Evolutionary conservation across 2,888 invertebrate genomes (phyloP).

Genomic region (Caenorhabditis sp.): DNA sequence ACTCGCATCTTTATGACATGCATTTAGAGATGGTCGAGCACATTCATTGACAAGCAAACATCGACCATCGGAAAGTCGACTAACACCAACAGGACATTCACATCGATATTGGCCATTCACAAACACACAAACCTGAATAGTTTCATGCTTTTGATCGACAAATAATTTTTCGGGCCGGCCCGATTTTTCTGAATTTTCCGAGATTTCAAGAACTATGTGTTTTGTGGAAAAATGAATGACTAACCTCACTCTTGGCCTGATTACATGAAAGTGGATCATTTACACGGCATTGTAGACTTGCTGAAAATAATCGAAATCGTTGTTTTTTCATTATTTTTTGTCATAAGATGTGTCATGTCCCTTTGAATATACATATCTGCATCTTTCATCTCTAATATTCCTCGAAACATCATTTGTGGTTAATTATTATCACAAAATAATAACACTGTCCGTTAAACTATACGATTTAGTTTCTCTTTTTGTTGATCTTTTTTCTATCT

Average conservation of each 20-base stretch:
- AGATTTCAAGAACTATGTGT: background rate
- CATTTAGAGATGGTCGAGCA: slow-evolving; percentile 54
- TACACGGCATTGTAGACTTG: slow-evolving; percentile 62
- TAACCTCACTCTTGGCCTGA: slow-evolving; percentile 57
- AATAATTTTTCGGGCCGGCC: no score
- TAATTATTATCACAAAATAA: background rate
- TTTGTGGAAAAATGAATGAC: background rate
- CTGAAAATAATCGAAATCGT: slow-evolving; percentile 23
- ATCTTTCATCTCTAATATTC: no score
- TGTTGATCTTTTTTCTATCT: background rate
- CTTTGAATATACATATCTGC: no score
- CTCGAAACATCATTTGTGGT: background rate
- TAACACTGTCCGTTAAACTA: background rate
- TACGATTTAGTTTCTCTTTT: slow-evolving; percentile 1
- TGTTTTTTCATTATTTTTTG: background rate
- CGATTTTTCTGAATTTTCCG: no score
- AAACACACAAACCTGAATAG: slow-evolving; percentile 62
- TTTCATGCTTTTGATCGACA: no score
- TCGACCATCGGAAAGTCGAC: slow-evolving; percentile 54
- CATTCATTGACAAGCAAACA: slow-evolving; percentile 59
- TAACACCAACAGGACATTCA: slow-evolving; percentile 56
- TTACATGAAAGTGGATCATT: slow-evolving; percentile 66
- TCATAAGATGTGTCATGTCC: no score
- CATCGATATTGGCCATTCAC: slow-evolving; percentile 63
- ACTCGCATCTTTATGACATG: slow-evolving; percentile 56